phyloP scores from a whole-genome alignment of 1,140 invertebrate species.

The Pseudachorutes palmiensis region DNA sequence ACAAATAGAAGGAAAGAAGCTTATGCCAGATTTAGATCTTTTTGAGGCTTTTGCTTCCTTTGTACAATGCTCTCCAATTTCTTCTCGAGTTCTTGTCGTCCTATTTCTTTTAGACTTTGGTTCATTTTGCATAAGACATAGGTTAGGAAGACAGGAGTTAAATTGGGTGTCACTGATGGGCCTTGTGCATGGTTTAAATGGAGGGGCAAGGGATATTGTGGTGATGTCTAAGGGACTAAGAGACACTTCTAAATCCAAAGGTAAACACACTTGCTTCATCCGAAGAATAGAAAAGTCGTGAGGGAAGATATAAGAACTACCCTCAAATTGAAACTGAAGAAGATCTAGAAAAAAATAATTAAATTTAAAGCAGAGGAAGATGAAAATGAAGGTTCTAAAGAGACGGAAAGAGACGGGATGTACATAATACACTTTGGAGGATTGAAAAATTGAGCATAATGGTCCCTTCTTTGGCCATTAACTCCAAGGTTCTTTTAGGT shows the following conservation, averaged over 20 bases:
- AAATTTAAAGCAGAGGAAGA: neutral
- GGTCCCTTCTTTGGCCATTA: slow-evolving; percentile 10
- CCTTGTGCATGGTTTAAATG: slow-evolving; percentile 4
- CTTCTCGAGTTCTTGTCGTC: too few species aligned
- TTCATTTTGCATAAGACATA: too few species aligned
- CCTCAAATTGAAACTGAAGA: slow-evolving; percentile 11
- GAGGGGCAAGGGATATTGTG: neutral
- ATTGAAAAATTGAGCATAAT: slow-evolving; percentile 8
- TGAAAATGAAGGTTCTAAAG: neutral
- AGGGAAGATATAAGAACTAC: neutral
- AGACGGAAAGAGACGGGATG: neutral
- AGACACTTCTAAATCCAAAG: slow-evolving; percentile 9
- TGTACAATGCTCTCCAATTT: too few species aligned
- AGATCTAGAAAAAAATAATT: slow-evolving; percentile 7
- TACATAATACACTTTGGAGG: slow-evolving; percentile 1
- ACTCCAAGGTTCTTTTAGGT: slow-evolving; percentile 1
- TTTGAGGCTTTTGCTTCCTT: too few species aligned
- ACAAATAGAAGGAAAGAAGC: neutral
- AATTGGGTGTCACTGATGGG: neutral
- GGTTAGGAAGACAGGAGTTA: neutral
- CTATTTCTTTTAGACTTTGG: too few species aligned
- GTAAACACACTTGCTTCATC: slow-evolving; percentile 4
- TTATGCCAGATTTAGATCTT: too few species aligned
- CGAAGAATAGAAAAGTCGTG: neutral
- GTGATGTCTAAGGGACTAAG: neutral